Conservation (phyloP, 2,888 invertebrate species). For the Herminia tarsipennalis region DNA sequence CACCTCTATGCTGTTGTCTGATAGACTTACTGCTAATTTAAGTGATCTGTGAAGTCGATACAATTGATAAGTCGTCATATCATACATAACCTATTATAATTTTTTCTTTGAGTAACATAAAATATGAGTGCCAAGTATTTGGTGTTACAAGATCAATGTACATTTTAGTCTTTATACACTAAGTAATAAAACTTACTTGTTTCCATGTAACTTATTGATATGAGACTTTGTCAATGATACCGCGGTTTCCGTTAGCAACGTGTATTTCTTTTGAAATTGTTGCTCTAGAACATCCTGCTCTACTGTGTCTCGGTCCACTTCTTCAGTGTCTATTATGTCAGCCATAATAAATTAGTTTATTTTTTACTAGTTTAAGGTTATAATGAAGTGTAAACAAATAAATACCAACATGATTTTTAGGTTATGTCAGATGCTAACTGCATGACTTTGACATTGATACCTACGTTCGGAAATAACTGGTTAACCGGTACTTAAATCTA, state of each 20-base stretch:
- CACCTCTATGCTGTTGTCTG: conserved; percentile 72
- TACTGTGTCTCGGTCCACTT: conserved; percentile 70
- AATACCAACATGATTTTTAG: conserved; percentile 15
- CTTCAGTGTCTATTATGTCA: conserved; percentile 73
- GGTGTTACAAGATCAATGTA: neutral
- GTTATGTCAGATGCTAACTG: conserved; percentile 11
- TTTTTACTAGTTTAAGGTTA: conserved; percentile 6
- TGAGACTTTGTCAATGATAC: conserved; percentile 85
- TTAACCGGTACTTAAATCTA: neutral
- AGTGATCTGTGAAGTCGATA: conserved; percentile 62
- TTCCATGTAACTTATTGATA: conserved; percentile 85
- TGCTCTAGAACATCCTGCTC: conserved; percentile 56
- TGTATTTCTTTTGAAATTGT: conserved; percentile 65
- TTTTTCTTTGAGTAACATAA: no score
- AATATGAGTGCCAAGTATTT: no score
- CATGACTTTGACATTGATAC: conserved; percentile 18
- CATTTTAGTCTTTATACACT: no score
- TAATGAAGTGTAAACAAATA: conserved; percentile 23
- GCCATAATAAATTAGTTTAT: conserved; percentile 49
- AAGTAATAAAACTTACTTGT: conserved; percentile 74
- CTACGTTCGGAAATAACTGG: neutral
- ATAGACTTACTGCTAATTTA: conserved; percentile 65
- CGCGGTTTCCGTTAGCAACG: conserved; percentile 77
- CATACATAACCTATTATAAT: no score
- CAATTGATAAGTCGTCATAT: no score